A percentile compares a stretch with the other conserved stretches of the same genome.
Conservation (phyloP, 2,797 vertebrate genomes). For the Micromesistius poutassou region DNA sequence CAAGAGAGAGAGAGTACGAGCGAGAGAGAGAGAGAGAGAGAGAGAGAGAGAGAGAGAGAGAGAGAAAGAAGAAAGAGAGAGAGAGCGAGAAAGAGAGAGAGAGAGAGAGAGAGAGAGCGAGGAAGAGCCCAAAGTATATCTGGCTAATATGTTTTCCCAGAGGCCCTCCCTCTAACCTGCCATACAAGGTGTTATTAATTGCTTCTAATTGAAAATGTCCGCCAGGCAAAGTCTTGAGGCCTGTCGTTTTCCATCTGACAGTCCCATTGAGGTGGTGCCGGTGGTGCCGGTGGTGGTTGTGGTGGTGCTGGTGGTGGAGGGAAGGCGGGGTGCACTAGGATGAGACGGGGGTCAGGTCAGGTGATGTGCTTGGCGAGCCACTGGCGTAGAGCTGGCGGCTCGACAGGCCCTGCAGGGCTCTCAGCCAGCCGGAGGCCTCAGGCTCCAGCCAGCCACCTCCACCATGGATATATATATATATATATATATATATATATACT, state of each 20-base stretch:
- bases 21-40: constrained; percentile 22
- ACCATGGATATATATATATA: constrained; percentile 18
- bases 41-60: constrained; percentile 30
- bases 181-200: constrained; percentile 65
- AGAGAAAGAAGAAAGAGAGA: too few relatives aligned
- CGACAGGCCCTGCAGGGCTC: constrained; percentile 63
- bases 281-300: background rate
- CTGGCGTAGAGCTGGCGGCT: constrained; percentile 62
- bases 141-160: constrained; percentile 48
- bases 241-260: constrained; percentile 68
- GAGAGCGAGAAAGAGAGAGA: constrained; percentile 36
- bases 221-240: constrained; percentile 67
- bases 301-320: background rate
- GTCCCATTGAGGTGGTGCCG: background rate
- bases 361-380: constrained; percentile 55
- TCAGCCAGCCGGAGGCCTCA: constrained; percentile 51
- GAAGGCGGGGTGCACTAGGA: background rate
- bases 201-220: constrained; percentile 76
- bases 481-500: constrained; percentile 47
- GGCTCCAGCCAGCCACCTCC: constrained; percentile 62
- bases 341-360: background rate
- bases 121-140: constrained; percentile 24
- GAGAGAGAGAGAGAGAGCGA: constrained; percentile 16
- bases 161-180: constrained; percentile 55
- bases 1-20: constrained; percentile 12